Percentiles rank a stretch among this genome's conserved stretches.
These are phyloP conservation scores for Oenanthe melanoleuca DNA, from an alignment of 2,113 vertebrate genomes.

Conservation along the genomic window DNA sequence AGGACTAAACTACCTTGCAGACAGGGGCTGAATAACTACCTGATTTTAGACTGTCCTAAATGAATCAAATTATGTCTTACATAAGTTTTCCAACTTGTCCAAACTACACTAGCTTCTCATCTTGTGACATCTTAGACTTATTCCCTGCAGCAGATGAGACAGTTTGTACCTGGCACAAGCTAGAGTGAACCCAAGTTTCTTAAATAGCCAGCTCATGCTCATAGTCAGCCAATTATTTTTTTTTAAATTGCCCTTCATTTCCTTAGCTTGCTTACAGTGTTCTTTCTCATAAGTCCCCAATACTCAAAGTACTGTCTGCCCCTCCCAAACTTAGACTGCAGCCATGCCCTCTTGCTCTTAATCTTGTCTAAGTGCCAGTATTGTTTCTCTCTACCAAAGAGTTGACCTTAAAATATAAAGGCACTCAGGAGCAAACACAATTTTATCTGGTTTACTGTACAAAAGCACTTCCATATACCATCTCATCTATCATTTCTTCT, in stretches of 20 bases:
- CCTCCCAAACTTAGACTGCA: background rate
- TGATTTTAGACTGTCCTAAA: background rate
- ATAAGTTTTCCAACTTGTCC: background rate
- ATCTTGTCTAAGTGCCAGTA: background rate
- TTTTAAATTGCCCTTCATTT: background rate
- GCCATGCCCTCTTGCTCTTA: background rate
- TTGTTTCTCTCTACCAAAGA: background rate
- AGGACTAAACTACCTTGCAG: background rate
- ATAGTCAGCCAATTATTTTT: background rate
- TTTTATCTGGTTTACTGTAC: background rate
- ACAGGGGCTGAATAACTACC: background rate
- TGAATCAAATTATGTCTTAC: background rate
- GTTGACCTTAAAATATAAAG: background rate
- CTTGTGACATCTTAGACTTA: background rate
- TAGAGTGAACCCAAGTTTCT: background rate
- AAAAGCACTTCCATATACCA: background rate
- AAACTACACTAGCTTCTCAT: background rate
- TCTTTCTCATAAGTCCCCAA: background rate
- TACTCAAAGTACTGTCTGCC: background rate
- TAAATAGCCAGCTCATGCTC: conserved; percentile 1
- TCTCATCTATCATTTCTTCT: conserved; percentile 38
- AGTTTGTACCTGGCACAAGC: background rate
- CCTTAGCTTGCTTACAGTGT: background rate
- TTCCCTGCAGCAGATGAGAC: background rate
- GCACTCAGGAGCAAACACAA: background rate